These are phyloP conservation scores for Toxotes lorentzi DNA, from an alignment of 2,797 vertebrate genomes.

Conservation along the genomic window DNA sequence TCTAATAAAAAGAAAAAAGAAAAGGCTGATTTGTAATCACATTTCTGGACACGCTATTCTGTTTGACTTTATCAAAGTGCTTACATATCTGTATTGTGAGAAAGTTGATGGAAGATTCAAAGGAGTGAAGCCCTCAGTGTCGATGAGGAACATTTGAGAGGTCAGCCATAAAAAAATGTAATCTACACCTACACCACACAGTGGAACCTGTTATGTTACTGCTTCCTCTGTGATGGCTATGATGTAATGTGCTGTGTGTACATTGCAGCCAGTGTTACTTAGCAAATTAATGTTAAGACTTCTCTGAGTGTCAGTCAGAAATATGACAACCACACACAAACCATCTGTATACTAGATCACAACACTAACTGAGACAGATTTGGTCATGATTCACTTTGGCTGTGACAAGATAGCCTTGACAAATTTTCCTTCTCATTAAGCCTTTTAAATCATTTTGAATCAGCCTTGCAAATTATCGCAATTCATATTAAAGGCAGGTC, in stretches of 20 bases:
- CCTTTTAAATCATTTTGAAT: conserved; percentile 29
- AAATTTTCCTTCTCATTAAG: conserved; percentile 26
- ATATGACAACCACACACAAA: too few relatives aligned
- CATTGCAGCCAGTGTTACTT: too few relatives aligned
- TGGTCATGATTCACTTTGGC: conserved; percentile 24
- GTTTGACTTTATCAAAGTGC: not conserved
- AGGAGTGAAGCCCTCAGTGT: not conserved
- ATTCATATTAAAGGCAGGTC: conserved; percentile 32
- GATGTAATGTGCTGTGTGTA: too few relatives aligned
- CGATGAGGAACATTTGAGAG: not conserved
- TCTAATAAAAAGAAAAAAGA: not conserved
- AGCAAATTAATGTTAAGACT: too few relatives aligned
- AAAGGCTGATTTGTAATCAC: too few relatives aligned
- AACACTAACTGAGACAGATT: conserved; percentile 12
- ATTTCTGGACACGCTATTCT: too few relatives aligned
- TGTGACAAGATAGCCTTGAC: conserved; percentile 17
- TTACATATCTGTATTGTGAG: not conserved
- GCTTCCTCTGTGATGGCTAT: not conserved
- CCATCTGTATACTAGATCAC: not conserved
- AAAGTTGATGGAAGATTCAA: not conserved
- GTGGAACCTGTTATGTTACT: not conserved
- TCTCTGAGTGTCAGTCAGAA: too few relatives aligned
- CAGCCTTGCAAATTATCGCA: conserved; percentile 18
- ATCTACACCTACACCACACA: not conserved
- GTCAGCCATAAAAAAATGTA: not conserved